Evolutionary conservation across 2,113 vertebrate genomes (phyloP).

Genomic region (Probosciger aterrimus): DNA sequence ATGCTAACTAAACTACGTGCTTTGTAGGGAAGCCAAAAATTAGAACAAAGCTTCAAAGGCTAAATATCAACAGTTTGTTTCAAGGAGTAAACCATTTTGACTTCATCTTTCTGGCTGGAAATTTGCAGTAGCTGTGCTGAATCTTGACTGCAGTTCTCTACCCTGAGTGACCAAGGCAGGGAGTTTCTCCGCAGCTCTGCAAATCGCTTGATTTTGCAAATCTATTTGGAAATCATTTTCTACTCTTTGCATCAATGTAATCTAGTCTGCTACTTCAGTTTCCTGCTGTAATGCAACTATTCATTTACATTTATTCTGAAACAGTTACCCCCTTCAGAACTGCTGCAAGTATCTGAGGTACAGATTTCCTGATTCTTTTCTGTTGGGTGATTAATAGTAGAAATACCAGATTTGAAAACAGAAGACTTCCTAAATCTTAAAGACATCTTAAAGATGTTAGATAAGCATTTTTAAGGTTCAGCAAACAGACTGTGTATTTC

Average conservation of each 20-base stretch:
- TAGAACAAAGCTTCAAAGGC: background rate
- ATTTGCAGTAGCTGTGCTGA: background rate
- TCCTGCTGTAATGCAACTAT: background rate
- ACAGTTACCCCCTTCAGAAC: background rate
- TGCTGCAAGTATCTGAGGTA: background rate
- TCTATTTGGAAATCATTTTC: background rate
- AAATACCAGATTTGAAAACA: background rate
- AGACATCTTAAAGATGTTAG: background rate
- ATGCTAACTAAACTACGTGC: background rate
- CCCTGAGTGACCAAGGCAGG: background rate
- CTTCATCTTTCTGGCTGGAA: background rate
- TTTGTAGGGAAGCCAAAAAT: background rate
- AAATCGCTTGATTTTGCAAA: background rate
- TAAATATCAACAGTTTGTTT: background rate
- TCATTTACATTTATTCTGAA: background rate
- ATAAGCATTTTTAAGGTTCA: background rate
- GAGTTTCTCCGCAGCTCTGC: rapidly evolving
- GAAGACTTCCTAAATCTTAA: background rate
- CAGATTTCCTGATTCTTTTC: background rate
- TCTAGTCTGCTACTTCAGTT: background rate
- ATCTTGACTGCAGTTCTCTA: background rate
- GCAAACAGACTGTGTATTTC: background rate
- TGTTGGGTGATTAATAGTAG: background rate
- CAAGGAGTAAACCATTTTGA: background rate
- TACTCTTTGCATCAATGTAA: background rate